Evolutionary conservation across 30 jellyfish, hydroid and myxozoan species (phyloP).

Genomic region (Rhopilema esculentum): DNA sequence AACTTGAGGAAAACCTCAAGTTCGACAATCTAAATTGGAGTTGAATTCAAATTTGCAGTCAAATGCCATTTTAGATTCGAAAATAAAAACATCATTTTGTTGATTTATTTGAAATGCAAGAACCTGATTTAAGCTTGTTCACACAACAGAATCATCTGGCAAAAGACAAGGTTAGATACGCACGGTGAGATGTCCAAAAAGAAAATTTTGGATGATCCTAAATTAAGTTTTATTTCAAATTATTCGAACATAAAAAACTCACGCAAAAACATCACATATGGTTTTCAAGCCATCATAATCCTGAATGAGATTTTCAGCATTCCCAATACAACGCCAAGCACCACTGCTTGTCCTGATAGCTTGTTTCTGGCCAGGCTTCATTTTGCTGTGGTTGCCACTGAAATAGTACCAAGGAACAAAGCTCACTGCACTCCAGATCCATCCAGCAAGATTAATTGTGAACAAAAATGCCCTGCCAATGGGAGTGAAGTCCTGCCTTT

Average conservation of each 20-base stretch:
- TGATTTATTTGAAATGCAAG: too few species aligned
- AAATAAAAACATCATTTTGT: too few species aligned
- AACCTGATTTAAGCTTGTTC: too few species aligned
- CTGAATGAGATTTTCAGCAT: conserved; percentile 20
- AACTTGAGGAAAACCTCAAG: too few species aligned
- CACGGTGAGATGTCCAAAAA: too few species aligned
- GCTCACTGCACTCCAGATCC: conserved; percentile 96
- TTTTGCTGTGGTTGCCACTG: conserved; percentile 79
- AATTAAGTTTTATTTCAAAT: not conserved
- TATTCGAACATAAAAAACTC: conserved; percentile 5
- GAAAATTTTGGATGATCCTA: too few species aligned
- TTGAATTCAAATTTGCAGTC: too few species aligned
- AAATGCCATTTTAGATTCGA: too few species aligned
- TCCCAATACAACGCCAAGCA: conserved; percentile 74
- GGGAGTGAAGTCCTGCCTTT: conserved; percentile 61
- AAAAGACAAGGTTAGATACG: too few species aligned
- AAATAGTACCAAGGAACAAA: conserved; percentile 87
- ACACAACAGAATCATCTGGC: too few species aligned
- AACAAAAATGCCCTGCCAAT: conserved; percentile 59
- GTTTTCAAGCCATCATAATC: conserved; percentile 80
- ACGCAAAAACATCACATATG: conserved; percentile 74
- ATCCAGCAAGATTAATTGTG: conserved; percentile 89
- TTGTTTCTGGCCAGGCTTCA: conserved; percentile 75
- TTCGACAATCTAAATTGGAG: too few species aligned
- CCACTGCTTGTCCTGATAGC: conserved; percentile 69